Evolutionary conservation across 2,888 invertebrate genomes (phyloP), one percentile per base, ranked within the genome.

Genomic region (Amaurobius ferox): DNA sequence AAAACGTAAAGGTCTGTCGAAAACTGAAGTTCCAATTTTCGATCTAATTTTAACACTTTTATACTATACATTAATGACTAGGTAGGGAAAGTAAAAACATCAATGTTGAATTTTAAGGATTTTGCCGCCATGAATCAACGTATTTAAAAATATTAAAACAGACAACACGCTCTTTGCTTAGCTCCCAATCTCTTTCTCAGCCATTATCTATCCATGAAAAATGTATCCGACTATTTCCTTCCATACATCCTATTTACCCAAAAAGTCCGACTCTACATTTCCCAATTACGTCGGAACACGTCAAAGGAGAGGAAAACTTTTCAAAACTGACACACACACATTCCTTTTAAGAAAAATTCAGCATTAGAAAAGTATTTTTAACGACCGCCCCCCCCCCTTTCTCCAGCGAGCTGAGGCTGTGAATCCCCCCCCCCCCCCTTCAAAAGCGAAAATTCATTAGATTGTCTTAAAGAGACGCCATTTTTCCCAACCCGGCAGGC

Each of bases 401-500:
- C 35, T 35, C 5, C 6, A 35, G 5, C 35, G 6, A 35, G 35
- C 35, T 35, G 6, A 7, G 9, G 5, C 35, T 55, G 5, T n/a
- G 19, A 13, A 1, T 28, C 61, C 62, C 1, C 39, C 28, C 13
- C 30, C 19, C 39, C 16, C 1, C 26, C 39, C 40, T 40, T 11
- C 39, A 28, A 66, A 66, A 66, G 68, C n/a, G 62, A 64, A 79
- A 68, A 71, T 71, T 71, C 68, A 61, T 71, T 72, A 73, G 67
- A 79, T 79, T 66, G 67, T 48, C 72, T 67, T 55, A 64, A 71
- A 79, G 44, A 64, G 44, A 29, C 32, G 28, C 29, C 67, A 79
- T 73, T 79, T 79, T 67, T 72, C 79, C 35, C 26, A 32, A 35
- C 26, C 29, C 67, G 40, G 30, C n/a, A 23, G 19, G 30, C 79